Evolutionary conservation across 53 echinoderm and acorn worm species (phyloP), one percentile per base, ranked within the genome.

Genomic region (Arbacia lixula): DNA sequence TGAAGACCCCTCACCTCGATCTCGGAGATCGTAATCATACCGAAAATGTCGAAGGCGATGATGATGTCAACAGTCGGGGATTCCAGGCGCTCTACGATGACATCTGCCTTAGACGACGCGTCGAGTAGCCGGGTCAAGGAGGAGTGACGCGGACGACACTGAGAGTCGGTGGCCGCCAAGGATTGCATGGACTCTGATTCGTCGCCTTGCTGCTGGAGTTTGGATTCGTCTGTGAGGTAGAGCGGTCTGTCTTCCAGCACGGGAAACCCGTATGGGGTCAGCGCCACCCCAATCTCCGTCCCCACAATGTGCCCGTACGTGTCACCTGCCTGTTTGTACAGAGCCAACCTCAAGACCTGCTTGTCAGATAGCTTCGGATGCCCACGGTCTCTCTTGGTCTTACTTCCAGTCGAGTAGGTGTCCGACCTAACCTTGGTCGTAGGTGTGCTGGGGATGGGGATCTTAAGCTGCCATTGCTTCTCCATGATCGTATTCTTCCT

Each of bases 221-320:
- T 43, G n/a, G 77, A 77, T 17, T 77, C 77, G 40, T 58, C 58
- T 14, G 26, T 77, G 3, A 77, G 16, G 55, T 75, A 31, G 0
- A 14, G 11, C 54, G 39, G 60, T 8, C 24, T 25, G 39, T 43
- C 5, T 14, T 77, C n/a, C 21, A 77, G 58, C 21, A 77, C 58
- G 0, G 77, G 77, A 17, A 77, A 77, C 20, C 77, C 77, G 54
- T 77, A 77, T 1, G 77, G 77, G 11, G 77, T 77, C 12, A 77
- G 58, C 14, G 60, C 35, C 12, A 77, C 58, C 9, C 77, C 77
- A 30, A 58, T 40, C 3, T 77, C 54, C 60, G 14, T 27, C 11
- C 38, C 42, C 34, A 42, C 77, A 19, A 77, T 77, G 60, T 77
- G 21, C 8, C 77, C 77, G 35, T 77, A 77, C 1, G 77, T 36